Evolutionary conservation across 2,888 invertebrate genomes (phyloP), one percentile per base, ranked within the genome.

Genomic region (Synergus japonicus): DNA sequence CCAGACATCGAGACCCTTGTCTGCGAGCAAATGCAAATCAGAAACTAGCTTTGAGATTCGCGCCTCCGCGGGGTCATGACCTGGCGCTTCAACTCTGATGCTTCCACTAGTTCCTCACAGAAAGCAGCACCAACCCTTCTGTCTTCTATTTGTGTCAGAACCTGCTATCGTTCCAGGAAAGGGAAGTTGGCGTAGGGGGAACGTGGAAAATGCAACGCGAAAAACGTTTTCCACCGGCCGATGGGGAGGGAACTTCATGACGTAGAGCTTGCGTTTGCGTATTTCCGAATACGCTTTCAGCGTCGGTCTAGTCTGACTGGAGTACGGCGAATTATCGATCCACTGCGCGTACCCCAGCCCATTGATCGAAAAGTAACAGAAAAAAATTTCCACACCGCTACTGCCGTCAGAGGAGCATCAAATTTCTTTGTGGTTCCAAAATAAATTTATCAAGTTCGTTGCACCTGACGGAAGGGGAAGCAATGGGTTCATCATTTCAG

Each of bases 121-220:
- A 46, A 76, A 60, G 80, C 80, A 78, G 80, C 80, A 80, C 76
- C 76, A 46, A 46, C 76, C 13, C 18, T 69, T 67, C 29, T 69
- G 29, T 69, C n/a, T 49, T 37, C 29, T 49, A 73, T 49, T 73
- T 73, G 73, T 54, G 73, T 73, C 54, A 15, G 37, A 54, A n/a
- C 12, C 37, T 69, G 29, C 49, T 49, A 22, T 37, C 37, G 9
- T 29, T 37, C 54, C 49, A 8, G 49, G 54, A 54, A 73, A n/a
- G 73, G 37, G 43, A n/a, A 73, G 12, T 29, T 15, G 4, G 69
- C 9, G 10, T 37, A 5, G 73, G 15, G 37, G 73, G 54, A 37
- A 54, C 9, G 37, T 9, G 73, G 49, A 37, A 73, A 73, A 73
- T 41, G 73, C 54, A 73, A 73, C 41, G 37, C 37, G n/a, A 54